Evolutionary conservation across 2,113 vertebrate genomes (phyloP).

Genomic region (Poecile atricapillus): DNA sequence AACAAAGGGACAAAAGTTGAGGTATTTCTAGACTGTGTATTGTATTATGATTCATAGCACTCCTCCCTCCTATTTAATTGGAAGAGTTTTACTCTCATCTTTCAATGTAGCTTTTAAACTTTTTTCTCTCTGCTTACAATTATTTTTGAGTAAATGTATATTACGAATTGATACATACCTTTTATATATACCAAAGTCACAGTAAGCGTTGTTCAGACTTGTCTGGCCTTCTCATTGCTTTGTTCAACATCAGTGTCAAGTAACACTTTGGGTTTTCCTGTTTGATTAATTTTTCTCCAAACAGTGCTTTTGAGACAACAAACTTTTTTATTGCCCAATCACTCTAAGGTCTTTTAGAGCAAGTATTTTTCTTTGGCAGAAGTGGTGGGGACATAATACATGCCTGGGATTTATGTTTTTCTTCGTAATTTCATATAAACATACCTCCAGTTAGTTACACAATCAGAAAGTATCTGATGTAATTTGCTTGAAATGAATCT

Average conservation of each 20-base stretch:
- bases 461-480: not conserved
- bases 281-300: conserved; percentile 31
- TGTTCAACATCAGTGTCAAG: conserved; percentile 9
- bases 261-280: not conserved
- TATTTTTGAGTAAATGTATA: not conserved
- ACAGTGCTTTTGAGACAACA: not conserved
- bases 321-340: not conserved
- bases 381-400: not conserved
- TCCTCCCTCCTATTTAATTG: not conserved
- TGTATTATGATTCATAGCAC: not conserved
- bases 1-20: not conserved
- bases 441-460: not conserved
- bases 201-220: conserved; percentile 10
- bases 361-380: not conserved
- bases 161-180: not conserved
- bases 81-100: not conserved
- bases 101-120: not conserved
- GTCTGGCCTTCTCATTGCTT: conserved; percentile 26
- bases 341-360: not conserved
- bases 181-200: not conserved
- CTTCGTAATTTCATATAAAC: not conserved
- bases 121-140: not conserved
- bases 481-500: not conserved
- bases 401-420: not conserved
- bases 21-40: not conserved